Base-by-base conservation (phyloP, 2,888 invertebrate genomes). In the Cartodere bifasciata region DNA sequence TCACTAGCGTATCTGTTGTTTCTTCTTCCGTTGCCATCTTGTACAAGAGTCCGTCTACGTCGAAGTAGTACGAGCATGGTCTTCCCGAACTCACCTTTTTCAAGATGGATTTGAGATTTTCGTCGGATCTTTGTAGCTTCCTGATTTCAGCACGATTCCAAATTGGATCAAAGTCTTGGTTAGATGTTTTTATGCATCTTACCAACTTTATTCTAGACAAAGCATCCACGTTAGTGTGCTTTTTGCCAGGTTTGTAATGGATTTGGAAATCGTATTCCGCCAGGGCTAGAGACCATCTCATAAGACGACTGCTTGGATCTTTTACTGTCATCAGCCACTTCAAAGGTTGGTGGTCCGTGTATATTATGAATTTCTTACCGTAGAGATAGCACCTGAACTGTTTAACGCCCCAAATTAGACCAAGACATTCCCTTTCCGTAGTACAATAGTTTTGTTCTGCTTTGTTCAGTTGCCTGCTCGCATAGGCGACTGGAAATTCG, bases 251-350 rank as follows among this genome's bases (percentile, higher is more conserved):
- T n/a, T n/a, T n/a, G n/a, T n/a, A n/a, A n/a, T n/a, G n/a, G n/a
- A n/a, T n/a, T n/a, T n/a, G n/a, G n/a, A n/a, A n/a, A n/a, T n/a
- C n/a, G n/a, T n/a, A n/a, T n/a, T n/a, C n/a, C n/a, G n/a, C n/a
- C n/a, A n/a, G n/a, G n/a, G n/a, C n/a, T n/a, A n/a, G n/a, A n/a
- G n/a, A n/a, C n/a, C n/a, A n/a, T n/a, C n/a, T n/a, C n/a, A n/a
- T n/a, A n/a, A n/a, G n/a, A n/a, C n/a, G n/a, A n/a, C n/a, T n/a
- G 30, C 34, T 34, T 3, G 36, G 30, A 17, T 36, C 34, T 14
- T 34, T 34, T 14, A 36, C 31, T n/a, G 20, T 30, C 3, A 36
- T 7, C 29, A 9, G 26, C 34, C 33, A n/a, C n/a, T n/a, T n/a
- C n/a, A n/a, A n/a, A n/a, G n/a, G n/a, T n/a, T n/a, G n/a, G n/a